These are phyloP conservation scores for Dynastes maya DNA, from an alignment of 2,888 invertebrate species.

Conservation along the genomic window DNA sequence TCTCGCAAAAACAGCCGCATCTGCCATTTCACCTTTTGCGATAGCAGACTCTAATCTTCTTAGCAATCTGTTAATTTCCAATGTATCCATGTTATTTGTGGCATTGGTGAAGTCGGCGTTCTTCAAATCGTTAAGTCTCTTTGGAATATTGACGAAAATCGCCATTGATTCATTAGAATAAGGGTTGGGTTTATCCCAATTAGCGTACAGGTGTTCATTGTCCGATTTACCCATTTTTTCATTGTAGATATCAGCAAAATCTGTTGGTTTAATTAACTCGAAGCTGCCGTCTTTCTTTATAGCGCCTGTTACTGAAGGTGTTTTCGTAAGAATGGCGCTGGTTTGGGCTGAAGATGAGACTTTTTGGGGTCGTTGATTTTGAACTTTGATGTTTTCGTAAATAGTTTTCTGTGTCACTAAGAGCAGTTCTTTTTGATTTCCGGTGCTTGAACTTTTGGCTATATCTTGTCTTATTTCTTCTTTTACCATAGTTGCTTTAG, in stretches of 20 bases:
- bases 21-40: slow-evolving; percentile 81
- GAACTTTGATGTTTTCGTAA: slow-evolving; percentile 71
- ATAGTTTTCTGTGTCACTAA: slow-evolving; percentile 68
- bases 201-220: slow-evolving; percentile 70
- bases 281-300: slow-evolving; percentile 65
- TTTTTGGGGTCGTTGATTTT: slow-evolving; percentile 69
- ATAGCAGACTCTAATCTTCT: slow-evolving; percentile 85
- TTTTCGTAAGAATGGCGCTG: slow-evolving; percentile 71
- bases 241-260: slow-evolving; percentile 73
- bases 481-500: slow-evolving; percentile 41
- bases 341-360: slow-evolving; percentile 76
- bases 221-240: slow-evolving; percentile 61
- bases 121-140: slow-evolving; percentile 62
- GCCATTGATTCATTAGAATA: slow-evolving; percentile 64
- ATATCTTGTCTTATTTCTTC: slow-evolving; percentile 38
- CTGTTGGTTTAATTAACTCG: slow-evolving; percentile 73
- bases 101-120: slow-evolving; percentile 52
- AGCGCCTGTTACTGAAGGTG: slow-evolving; percentile 62
- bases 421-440: slow-evolving; percentile 64
- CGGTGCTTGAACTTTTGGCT: slow-evolving; percentile 44
- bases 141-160: slow-evolving; percentile 68
- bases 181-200: slow-evolving; percentile 63
- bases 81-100: slow-evolving; percentile 71
- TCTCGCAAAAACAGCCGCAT: slow-evolving; percentile 83
- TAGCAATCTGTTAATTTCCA: slow-evolving; percentile 77